A percentile compares a stretch with the other conserved stretches of the same genome.
Conservation (phyloP, 2,113 vertebrate genomes). For the Cercopithecus mona region DNA sequence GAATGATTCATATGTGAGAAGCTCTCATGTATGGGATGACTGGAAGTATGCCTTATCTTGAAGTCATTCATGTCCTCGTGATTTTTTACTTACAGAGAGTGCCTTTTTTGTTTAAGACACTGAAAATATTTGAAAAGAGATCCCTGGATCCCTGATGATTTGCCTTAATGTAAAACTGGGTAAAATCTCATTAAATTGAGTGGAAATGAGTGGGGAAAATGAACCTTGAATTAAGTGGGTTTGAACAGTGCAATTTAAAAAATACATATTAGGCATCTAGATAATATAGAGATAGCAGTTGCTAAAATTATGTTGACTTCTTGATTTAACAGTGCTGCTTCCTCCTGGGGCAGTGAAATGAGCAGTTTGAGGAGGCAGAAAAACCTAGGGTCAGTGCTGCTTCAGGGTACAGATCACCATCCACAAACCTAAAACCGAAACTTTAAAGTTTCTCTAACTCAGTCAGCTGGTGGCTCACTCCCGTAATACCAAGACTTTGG, state of each 20-base stretch:
- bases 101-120: neutral
- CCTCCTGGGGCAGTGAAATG: neutral
- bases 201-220: neutral
- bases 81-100: neutral
- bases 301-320: neutral
- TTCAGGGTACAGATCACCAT: neutral
- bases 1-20: neutral
- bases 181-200: neutral
- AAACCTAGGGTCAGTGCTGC: neutral
- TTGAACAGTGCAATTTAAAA: neutral
- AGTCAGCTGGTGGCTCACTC: neutral
- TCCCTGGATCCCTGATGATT: neutral
- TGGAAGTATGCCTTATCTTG: neutral
- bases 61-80: neutral
- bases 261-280: neutral
- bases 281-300: neutral
- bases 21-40: neutral
- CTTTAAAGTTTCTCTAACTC: neutral
- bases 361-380: neutral
- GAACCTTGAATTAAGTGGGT: neutral
- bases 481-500: too few species aligned
- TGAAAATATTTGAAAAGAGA: neutral
- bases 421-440: neutral
- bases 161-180: neutral
- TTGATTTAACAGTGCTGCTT: neutral